These are phyloP conservation scores for Macrosiphum euphorbiae DNA, from an alignment of 2,888 invertebrate species.

Conservation along the genomic window DNA sequence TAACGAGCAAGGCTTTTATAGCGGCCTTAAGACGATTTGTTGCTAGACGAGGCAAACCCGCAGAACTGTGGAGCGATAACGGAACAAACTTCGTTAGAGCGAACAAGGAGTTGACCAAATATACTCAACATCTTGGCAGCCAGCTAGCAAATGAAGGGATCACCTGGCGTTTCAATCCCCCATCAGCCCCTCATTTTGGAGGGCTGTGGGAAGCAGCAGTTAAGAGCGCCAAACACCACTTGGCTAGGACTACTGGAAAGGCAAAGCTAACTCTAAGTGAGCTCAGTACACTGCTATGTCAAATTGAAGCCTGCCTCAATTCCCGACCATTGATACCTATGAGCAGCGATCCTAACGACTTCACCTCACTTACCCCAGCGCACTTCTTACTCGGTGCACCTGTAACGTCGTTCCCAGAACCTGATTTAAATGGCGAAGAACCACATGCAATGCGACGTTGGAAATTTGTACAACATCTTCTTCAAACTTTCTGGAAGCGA, in stretches of 20 bases:
- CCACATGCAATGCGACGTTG: background rate
- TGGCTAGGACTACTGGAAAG: background rate
- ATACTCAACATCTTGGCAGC: too few relatives aligned
- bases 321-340: background rate
- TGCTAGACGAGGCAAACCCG: background rate
- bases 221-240: background rate
- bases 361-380: background rate
- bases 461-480: background rate
- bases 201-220: too few relatives aligned
- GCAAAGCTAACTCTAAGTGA: background rate
- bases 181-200: background rate
- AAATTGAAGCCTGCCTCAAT: conserved; percentile 1
- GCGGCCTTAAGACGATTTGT: background rate
- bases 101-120: too few relatives aligned
- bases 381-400: background rate
- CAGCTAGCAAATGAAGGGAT: background rate
- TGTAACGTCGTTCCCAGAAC: background rate
- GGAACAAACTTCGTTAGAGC: conserved; percentile 27
- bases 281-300: background rate
- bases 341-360: conserved; percentile 1
- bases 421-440: background rate
- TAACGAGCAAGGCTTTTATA: conserved; percentile 1
- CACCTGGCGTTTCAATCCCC: background rate
- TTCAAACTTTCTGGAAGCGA: background rate
- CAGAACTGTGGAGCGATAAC: background rate